Evolutionary conservation across 2,888 invertebrate species (phyloP).

Genomic region (Yponomeuta sedellus): DNA sequence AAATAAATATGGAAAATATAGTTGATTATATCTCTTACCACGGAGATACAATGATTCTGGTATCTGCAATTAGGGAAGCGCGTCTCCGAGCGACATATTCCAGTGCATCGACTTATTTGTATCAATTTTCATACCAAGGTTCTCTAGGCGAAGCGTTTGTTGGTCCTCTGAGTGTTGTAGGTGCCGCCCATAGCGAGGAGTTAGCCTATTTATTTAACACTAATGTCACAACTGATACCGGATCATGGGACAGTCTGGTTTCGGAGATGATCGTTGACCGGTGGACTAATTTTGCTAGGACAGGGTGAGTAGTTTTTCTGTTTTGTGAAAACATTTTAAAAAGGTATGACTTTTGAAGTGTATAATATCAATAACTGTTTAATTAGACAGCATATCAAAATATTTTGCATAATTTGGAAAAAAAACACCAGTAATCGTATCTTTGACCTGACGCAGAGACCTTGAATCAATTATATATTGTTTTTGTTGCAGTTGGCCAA

Average conservation of each 20-base stretch:
- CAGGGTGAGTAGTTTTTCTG: constrained; percentile 38
- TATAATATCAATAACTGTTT: too few species aligned
- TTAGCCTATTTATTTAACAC: constrained; percentile 52
- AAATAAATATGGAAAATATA: constrained; percentile 31
- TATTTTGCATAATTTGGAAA: too few species aligned
- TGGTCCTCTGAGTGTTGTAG: constrained; percentile 39
- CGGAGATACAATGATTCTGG: constrained; percentile 59
- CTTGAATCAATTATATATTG: too few species aligned
- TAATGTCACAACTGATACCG: constrained; percentile 21
- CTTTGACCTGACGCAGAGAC: too few species aligned
- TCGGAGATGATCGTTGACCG: constrained; percentile 52
- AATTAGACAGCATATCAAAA: too few species aligned
- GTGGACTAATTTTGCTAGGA: constrained; percentile 63
- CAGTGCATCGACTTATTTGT: constrained; percentile 42
- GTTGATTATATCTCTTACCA: constrained; percentile 47
- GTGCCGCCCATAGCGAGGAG: constrained; percentile 58
- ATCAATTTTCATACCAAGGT: constrained; percentile 64
- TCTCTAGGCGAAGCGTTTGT: constrained; percentile 41
- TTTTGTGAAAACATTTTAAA: not conserved
- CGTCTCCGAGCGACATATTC: constrained; percentile 35
- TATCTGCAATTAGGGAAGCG: constrained; percentile 53
- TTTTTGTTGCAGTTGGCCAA: constrained; percentile 44
- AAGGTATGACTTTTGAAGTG: too few species aligned
- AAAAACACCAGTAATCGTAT: too few species aligned
- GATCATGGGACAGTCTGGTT: constrained; percentile 38